phyloP scores from a whole-genome alignment of 1,140 invertebrate genomes.

The Triops longicaudatus region DNA sequence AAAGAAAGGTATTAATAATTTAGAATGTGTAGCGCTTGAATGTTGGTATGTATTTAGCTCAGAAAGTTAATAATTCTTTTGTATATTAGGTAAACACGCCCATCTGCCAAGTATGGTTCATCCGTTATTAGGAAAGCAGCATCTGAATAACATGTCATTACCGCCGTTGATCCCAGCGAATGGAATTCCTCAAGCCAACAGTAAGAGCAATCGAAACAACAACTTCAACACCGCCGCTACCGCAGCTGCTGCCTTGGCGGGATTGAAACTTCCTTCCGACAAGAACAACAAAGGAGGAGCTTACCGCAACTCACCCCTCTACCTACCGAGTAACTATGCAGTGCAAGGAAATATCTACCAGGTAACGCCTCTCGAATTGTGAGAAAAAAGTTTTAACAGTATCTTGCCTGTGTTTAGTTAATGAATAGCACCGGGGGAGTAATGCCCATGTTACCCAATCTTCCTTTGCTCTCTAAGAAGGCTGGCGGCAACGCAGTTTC shows the following conservation, averaged over 20 bases:
- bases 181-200: not conserved
- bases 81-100: not conserved
- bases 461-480: not conserved
- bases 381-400: not conserved
- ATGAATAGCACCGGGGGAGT: not conserved
- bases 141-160: not conserved
- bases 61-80: not conserved
- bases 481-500: not conserved
- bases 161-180: not conserved
- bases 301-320: not conserved
- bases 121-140: not conserved
- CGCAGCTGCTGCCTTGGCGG: slow-evolving; percentile 17
- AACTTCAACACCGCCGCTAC: slow-evolving; percentile 11
- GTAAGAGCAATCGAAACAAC: slow-evolving; percentile 12
- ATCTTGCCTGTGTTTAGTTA: not conserved
- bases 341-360: slow-evolving; percentile 8
- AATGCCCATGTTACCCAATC: not conserved
- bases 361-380: not conserved
- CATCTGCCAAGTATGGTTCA: not conserved
- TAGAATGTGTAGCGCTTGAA: too few species aligned
- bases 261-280: slow-evolving; percentile 25
- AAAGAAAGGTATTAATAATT: too few species aligned
- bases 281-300: not conserved
- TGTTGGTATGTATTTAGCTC: not conserved
- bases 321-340: not conserved